Evolutionary conservation across 2,113 vertebrate species (phyloP).

Genomic region (Falcunculus frontatus): DNA sequence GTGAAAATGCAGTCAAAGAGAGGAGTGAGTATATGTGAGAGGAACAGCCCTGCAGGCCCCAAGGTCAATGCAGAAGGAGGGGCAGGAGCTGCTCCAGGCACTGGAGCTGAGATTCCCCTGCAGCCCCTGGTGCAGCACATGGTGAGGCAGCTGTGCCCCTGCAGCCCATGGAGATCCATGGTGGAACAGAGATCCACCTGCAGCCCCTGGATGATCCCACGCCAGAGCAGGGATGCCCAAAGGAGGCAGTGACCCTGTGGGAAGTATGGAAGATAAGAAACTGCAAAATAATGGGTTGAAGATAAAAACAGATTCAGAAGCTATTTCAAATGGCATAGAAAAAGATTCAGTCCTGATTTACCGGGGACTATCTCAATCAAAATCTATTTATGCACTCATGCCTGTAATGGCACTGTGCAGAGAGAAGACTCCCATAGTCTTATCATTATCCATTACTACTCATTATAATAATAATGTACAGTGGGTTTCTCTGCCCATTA

Average conservation of each 20-base stretch:
- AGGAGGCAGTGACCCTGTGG: not conserved
- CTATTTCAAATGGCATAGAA: not conserved
- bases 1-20: not conserved
- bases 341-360: not conserved
- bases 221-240: not conserved
- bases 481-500: not conserved
- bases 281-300: not conserved
- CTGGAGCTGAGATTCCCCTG: not conserved
- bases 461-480: not conserved
- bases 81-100: rapidly evolving
- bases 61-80: not conserved
- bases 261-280: not conserved
- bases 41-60: not conserved
- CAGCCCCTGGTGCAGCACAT: not conserved
- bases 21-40: not conserved
- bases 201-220: not conserved
- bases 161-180: rapidly evolving
- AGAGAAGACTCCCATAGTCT: not conserved
- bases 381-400: constrained; percentile 28
- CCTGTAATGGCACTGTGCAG: not conserved
- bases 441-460: not conserved
- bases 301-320: not conserved
- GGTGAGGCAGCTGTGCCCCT: not conserved
- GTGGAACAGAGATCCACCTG: not conserved
- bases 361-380: not conserved